A percentile compares a stretch with the other conserved stretches of the same genome.
These are phyloP conservation scores for Ascidia mentula DNA, from an alignment of 23 tunicate genomes.

Conservation along the genomic window DNA sequence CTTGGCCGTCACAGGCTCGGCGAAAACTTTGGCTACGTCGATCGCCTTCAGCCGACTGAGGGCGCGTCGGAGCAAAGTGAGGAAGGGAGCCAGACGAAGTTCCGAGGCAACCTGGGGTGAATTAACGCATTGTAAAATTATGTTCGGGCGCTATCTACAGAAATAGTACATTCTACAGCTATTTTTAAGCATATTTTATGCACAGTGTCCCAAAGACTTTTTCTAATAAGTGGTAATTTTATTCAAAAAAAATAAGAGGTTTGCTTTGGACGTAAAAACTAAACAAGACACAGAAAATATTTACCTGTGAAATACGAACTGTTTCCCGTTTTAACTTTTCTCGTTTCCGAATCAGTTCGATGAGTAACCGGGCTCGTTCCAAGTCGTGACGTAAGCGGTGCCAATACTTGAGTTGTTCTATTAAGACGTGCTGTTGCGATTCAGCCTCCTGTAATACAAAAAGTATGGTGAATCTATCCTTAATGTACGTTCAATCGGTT, in stretches of 20 bases:
- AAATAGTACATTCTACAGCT: neutral
- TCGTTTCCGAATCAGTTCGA: conserved; percentile 83
- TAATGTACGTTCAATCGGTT: too few species aligned
- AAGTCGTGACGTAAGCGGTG: conserved; percentile 89
- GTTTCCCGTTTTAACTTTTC: conserved; percentile 71
- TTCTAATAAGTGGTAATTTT: too few species aligned
- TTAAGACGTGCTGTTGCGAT: conserved; percentile 47
- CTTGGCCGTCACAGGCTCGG: conserved; percentile 65
- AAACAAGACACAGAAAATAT: neutral
- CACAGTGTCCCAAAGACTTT: too few species aligned
- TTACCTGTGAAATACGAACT: conserved; percentile 63
- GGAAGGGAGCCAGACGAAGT: conserved; percentile 47
- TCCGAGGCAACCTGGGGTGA: conserved; percentile 64
- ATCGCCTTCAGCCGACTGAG: conserved; percentile 43
- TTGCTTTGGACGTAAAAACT: too few species aligned
- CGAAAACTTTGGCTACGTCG: conserved; percentile 75
- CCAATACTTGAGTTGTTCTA: conserved; percentile 86
- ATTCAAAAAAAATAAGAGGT: too few species aligned
- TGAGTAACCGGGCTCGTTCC: conserved; percentile 83
- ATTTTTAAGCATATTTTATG: too few species aligned
- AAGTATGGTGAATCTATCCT: too few species aligned
- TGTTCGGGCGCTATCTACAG: neutral
- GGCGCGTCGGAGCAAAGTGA: conserved; percentile 40
- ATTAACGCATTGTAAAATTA: neutral
- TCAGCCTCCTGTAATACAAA: conserved; percentile 40